Base-by-base conservation (phyloP, 2,113 vertebrate genomes). In the Isichthys henryi region DNA sequence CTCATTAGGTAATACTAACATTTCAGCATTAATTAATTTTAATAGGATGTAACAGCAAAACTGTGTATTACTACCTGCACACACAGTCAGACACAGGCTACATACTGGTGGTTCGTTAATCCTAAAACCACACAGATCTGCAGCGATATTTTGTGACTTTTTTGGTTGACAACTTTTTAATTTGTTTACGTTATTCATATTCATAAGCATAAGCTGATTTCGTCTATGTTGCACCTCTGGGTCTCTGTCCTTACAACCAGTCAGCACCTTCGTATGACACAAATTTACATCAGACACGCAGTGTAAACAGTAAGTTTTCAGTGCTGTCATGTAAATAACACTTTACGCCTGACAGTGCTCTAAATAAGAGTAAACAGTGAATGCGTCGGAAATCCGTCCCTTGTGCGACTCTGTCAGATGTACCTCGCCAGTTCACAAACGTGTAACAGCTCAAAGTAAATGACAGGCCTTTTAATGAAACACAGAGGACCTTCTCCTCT, bases 381-480 rank as follows among this genome's bases (percentile, higher is more conserved):
- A 87, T 43, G 66, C 84, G 74, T 80, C 31, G 15, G 35, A 90
- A 87, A 90, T 35, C 31, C 39, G 85, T 90, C 89, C 58, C 85
- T 58, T 27, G 89, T 90, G 89, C 48, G 7, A 4, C 19, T 43
- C 89, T 90, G 84, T 90, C 89, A 90, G 52, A 53, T 74, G 43
- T 39, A 27, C 46, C 23, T 70, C 49, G 49, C 43, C 17, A 8
- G 46, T 87, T 50, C 48, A 58, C n/a, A 84, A 85, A 85, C 84
- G 86, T 70, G 66, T 87, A 53, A 43, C 70, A 15, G 49, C 85
- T 46, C 48, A 87, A 48, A 46, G 45, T 87, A 43, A 43, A 56
- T 87, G 89, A 77, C 58, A 43, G 52, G 85, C 85, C 85, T 80
- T 87, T 45, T 90, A 90, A 90, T 90, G 85, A 87, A 77, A 56